Conservation (phyloP, 2,888 invertebrate genomes). For the Pteria penguin region DNA sequence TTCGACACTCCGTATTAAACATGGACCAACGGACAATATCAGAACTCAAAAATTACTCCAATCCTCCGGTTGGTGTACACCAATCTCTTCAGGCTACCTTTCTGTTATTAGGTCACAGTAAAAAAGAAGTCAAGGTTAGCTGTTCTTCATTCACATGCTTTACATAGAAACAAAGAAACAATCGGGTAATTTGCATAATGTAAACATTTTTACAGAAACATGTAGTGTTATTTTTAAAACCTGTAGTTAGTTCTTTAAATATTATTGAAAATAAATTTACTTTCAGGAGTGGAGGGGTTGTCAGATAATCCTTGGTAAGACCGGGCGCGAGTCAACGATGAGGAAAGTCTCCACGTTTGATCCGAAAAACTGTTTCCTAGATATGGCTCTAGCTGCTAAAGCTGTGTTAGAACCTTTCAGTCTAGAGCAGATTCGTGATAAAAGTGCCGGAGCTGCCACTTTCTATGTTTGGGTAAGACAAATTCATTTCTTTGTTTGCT, state of each 20-base stretch:
- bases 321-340: slow-evolving; percentile 77
- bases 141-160: not conserved
- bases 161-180: not conserved
- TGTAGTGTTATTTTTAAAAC: too few species aligned
- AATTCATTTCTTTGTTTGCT: too few species aligned
- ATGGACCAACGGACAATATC: slow-evolving; percentile 76
- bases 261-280: too few species aligned
- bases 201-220: too few species aligned
- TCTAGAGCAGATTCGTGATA: slow-evolving; percentile 75
- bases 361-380: slow-evolving; percentile 67
- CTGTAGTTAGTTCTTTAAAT: too few species aligned
- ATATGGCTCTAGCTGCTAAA: slow-evolving; percentile 66
- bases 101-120: slow-evolving; percentile 69
- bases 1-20: slow-evolving; percentile 71
- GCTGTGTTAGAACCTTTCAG: slow-evolving; percentile 65
- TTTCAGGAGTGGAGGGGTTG: slow-evolving; percentile 75
- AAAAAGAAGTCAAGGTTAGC: slow-evolving; percentile 69
- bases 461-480: slow-evolving; percentile 79
- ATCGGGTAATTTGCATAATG: too few species aligned
- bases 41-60: slow-evolving; percentile 74
- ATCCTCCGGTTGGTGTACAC: slow-evolving; percentile 74
- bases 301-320: slow-evolving; percentile 74
- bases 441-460: slow-evolving; percentile 78
- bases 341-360: slow-evolving; percentile 74
- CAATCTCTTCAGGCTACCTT: slow-evolving; percentile 73